Percentiles rank a stretch among this genome's conserved stretches.
Conservation (phyloP, 2,113 vertebrate genomes). For the Panthera tigris region DNA sequence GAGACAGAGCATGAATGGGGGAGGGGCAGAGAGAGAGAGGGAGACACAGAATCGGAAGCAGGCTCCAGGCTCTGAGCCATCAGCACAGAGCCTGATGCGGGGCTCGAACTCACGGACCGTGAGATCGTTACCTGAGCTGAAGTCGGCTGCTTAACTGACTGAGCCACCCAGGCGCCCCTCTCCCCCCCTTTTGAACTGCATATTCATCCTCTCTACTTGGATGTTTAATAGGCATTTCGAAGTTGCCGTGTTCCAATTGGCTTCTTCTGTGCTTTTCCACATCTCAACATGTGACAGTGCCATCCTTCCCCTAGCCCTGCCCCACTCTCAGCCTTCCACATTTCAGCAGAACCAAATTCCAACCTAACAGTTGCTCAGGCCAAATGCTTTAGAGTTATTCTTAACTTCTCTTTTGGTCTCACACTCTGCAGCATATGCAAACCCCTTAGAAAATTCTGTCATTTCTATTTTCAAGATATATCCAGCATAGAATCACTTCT, state of each 20-base stretch:
- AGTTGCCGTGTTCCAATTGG: accelerated
- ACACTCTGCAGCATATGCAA: neutral
- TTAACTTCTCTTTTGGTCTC: neutral
- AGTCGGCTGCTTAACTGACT: too few relatives aligned
- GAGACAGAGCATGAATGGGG: too few relatives aligned
- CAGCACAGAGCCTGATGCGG: too few relatives aligned
- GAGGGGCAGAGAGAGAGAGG: too few relatives aligned
- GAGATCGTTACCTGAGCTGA: too few relatives aligned
- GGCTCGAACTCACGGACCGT: too few relatives aligned
- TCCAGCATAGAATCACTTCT: neutral
- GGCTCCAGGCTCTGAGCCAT: too few relatives aligned
- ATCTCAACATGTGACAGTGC: neutral
- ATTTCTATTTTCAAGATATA: neutral
- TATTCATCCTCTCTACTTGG: neutral
- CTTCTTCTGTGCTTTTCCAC: neutral
- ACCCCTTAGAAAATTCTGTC: neutral
- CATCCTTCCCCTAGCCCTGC: neutral
- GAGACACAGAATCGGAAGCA: too few relatives aligned
- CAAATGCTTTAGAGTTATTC: neutral
- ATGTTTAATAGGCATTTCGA: neutral
- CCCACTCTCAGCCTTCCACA: neutral
- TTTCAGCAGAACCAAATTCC: neutral
- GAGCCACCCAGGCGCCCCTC: too few relatives aligned
- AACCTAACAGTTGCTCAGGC: neutral
- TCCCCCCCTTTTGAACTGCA: too few relatives aligned